Evolutionary conservation across 2,113 vertebrate species (phyloP).

Genomic region (Mormyrus lacerda): DNA sequence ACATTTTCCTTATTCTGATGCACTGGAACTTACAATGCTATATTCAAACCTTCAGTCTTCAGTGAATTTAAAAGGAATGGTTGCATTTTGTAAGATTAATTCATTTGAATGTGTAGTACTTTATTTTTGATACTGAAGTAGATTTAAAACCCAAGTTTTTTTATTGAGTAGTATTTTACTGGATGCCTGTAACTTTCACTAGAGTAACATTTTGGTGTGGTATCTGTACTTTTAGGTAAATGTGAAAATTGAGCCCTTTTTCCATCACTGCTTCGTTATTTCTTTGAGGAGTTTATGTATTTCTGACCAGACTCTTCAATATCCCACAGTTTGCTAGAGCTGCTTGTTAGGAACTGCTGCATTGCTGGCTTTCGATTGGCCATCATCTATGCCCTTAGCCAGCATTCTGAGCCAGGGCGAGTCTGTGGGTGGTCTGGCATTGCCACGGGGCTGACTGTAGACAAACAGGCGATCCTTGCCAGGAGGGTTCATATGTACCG

Average conservation of each 20-base stretch:
- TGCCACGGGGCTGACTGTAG: neutral
- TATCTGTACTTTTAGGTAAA: neutral
- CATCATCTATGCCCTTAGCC: neutral
- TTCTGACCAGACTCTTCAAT: neutral
- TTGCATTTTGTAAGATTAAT: neutral
- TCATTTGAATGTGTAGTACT: neutral
- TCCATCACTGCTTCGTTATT: neutral
- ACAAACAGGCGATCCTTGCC: neutral
- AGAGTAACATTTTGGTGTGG: neutral
- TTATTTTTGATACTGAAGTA: neutral
- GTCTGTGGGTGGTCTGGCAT: neutral
- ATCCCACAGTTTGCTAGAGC: neutral
- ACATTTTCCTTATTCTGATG: neutral
- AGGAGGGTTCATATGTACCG: constrained; percentile 15
- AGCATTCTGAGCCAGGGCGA: neutral
- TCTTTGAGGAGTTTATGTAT: neutral
- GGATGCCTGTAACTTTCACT: neutral
- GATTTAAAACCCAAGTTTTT: neutral
- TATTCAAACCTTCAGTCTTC: neutral
- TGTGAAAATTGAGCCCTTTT: neutral
- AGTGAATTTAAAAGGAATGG: neutral
- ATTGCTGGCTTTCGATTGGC: neutral
- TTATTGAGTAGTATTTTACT: neutral
- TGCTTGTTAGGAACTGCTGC: neutral
- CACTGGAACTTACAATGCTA: neutral